Conservation (phyloP, 2,888 invertebrate genomes). For the Diaphora mendica region DNA sequence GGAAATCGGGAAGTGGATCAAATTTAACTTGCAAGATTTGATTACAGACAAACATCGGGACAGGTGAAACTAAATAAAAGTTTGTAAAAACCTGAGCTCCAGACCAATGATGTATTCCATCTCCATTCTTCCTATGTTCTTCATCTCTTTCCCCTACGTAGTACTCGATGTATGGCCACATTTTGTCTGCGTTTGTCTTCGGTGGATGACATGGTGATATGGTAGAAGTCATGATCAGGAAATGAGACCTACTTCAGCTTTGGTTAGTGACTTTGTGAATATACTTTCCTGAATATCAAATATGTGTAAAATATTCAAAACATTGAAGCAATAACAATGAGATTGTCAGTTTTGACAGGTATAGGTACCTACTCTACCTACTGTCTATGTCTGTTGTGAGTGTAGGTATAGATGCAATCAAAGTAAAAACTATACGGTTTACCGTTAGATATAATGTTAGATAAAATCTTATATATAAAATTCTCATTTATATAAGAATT, state of each 20-base stretch:
- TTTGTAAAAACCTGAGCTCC: constrained; percentile 71
- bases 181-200: constrained; percentile 50
- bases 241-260: neutral
- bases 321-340: constrained; percentile 1
- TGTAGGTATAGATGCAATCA: neutral
- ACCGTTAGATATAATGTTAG: too few species aligned
- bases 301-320: constrained; percentile 10
- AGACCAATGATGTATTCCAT: constrained; percentile 68
- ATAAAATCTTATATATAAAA: too few species aligned
- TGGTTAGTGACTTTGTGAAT: neutral
- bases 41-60: too few species aligned
- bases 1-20: too few species aligned
- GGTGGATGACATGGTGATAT: constrained; percentile 40
- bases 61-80: too few species aligned
- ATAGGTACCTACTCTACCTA: too few species aligned
- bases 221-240: neutral
- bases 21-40: too few species aligned
- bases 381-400: neutral
- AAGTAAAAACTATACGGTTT: neutral
- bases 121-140: constrained; percentile 46
- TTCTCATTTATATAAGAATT: too few species aligned
- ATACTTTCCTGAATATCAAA: neutral
- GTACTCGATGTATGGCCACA: constrained; percentile 68
- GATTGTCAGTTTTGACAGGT: constrained; percentile 3
- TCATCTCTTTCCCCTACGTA: constrained; percentile 72